Evolutionary conservation across 1,140 invertebrate species (phyloP).

Genomic region (Chlorops oryzae): DNA sequence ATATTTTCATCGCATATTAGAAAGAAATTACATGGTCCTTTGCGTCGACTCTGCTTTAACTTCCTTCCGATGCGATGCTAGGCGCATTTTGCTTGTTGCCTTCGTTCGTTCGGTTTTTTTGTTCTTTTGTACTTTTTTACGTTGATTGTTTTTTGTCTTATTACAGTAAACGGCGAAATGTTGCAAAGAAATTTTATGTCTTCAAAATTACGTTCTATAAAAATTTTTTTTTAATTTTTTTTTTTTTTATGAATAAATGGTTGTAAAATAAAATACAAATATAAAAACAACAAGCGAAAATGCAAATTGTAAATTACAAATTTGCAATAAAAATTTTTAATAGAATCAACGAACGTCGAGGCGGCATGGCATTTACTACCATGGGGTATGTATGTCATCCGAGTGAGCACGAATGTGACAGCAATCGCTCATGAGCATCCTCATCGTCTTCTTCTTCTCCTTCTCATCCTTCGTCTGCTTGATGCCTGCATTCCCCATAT

Average conservation of each 20-base stretch:
- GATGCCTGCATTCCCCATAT: background rate
- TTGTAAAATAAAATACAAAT: constrained; percentile 31
- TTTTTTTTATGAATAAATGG: constrained; percentile 46
- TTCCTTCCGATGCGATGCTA: too few species aligned
- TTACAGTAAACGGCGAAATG: constrained; percentile 16
- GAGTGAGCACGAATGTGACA: too few species aligned
- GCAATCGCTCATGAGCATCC: constrained; percentile 7
- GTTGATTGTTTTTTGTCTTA: constrained; percentile 1
- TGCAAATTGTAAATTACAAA: constrained; percentile 49
- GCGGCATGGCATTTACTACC: too few species aligned
- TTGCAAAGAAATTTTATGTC: constrained; percentile 47
- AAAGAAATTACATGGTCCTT: constrained; percentile 32
- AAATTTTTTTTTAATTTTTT: constrained; percentile 16
- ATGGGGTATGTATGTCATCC: too few species aligned
- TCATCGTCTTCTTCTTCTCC: background rate
- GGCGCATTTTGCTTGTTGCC: constrained; percentile 2
- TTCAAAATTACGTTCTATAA: constrained; percentile 47
- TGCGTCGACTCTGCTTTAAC: too few species aligned
- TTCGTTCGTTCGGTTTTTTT: constrained; percentile 9
- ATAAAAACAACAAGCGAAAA: constrained; percentile 19
- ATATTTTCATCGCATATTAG: constrained; percentile 30
- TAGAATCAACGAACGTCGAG: too few species aligned
- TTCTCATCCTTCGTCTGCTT: background rate
- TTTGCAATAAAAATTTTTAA: constrained; percentile 49
- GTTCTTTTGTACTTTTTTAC: background rate